These are phyloP conservation scores for Oriolus oriolus DNA, from an alignment of 2,113 vertebrate genomes.

Conservation along the genomic window DNA sequence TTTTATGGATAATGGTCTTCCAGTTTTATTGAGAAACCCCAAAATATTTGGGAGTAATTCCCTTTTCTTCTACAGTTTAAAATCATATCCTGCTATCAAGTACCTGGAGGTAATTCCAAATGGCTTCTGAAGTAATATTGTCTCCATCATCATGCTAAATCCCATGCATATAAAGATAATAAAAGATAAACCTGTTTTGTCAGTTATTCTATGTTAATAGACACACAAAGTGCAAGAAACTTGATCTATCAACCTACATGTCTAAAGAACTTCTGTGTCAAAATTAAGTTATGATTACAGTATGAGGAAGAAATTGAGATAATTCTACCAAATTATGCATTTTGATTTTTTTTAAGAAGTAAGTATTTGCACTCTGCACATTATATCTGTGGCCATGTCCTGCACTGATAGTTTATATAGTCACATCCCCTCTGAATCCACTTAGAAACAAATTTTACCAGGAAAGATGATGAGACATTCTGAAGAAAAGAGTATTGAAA, in stretches of 20 bases:
- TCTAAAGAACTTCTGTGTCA: not conserved
- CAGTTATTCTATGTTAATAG: not conserved
- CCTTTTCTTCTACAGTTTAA: not conserved
- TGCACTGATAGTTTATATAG: not conserved
- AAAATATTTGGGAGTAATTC: not conserved
- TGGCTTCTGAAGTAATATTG: not conserved
- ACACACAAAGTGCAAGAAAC: not conserved
- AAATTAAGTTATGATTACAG: not conserved
- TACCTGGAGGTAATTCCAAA: not conserved
- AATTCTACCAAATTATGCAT: not conserved
- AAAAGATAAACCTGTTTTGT: not conserved
- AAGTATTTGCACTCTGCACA: not conserved
- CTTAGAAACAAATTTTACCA: not conserved
- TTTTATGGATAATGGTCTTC: not conserved
- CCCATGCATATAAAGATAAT: not conserved
- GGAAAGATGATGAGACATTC: not conserved
- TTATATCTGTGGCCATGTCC: not conserved
- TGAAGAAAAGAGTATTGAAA: not conserved
- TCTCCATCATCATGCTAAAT: not conserved
- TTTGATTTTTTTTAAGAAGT: not conserved
- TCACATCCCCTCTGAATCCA: not conserved
- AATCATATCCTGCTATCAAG: not conserved
- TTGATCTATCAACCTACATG: not conserved
- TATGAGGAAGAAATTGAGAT: not conserved
- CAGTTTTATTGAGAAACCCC: not conserved